Percentiles rank a stretch among this genome's conserved stretches.
These are phyloP conservation scores for Xyrauchen texanus DNA, from an alignment of 2,113 vertebrate genomes.

Conservation along the genomic window DNA sequence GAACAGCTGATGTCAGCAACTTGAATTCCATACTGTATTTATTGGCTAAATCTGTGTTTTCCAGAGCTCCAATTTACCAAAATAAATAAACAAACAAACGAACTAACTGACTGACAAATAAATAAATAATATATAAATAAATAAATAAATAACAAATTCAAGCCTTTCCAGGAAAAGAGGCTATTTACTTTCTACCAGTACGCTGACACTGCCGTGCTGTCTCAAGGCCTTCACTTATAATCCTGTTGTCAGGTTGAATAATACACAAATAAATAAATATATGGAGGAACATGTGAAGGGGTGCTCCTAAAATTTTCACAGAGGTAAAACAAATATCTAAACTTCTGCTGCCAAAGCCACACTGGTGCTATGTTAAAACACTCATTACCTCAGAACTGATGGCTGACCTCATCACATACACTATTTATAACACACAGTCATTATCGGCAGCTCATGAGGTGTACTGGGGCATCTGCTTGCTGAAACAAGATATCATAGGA, in stretches of 20 bases:
- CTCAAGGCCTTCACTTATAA: slow-evolving; percentile 4
- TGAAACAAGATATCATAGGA: slow-evolving; percentile 12
- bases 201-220: slow-evolving; percentile 28
- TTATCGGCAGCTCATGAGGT: slow-evolving; percentile 21
- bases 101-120: too few relatives aligned
- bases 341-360: slow-evolving; percentile 13
- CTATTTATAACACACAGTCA: slow-evolving; percentile 37
- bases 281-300: not conserved
- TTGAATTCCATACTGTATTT: slow-evolving; percentile 50
- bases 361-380: slow-evolving; percentile 23
- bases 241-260: slow-evolving; percentile 16
- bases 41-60: slow-evolving; percentile 48
- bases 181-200: slow-evolving; percentile 44
- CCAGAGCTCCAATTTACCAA: slow-evolving; percentile 43
- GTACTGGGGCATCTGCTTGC: slow-evolving; percentile 13
- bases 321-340: slow-evolving; percentile 12
- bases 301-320: too few relatives aligned
- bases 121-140: not conserved
- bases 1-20: slow-evolving; percentile 47
- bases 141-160: slow-evolving; percentile 50
- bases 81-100: not conserved
- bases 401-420: slow-evolving; percentile 28
- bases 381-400: slow-evolving; percentile 35
- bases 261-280: not conserved
- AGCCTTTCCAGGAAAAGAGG: slow-evolving; percentile 51